These are phyloP conservation scores for Drosophila littoralis DNA, from an alignment of 1,140 invertebrate genomes.

Conservation along the genomic window DNA sequence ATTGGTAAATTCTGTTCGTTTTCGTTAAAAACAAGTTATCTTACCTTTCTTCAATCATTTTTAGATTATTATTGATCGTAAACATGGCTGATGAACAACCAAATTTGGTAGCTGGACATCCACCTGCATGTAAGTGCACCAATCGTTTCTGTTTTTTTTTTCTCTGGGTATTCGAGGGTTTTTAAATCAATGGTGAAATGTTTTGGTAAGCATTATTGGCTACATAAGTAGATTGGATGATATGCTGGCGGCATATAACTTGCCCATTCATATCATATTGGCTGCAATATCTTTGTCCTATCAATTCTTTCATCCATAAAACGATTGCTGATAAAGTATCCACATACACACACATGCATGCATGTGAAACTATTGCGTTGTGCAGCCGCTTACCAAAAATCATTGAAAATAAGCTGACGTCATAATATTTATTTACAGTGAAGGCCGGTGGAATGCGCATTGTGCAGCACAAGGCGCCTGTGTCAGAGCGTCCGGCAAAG, in stretches of 20 bases:
- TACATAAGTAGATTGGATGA: constrained; percentile 11
- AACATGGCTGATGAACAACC: constrained; percentile 86
- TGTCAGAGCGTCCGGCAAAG: constrained; percentile 87
- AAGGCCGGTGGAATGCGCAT: constrained; percentile 97
- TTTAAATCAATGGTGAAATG: constrained; percentile 31
- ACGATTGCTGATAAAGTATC: constrained; percentile 51
- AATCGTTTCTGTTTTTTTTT: constrained; percentile 2
- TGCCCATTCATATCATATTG: constrained; percentile 33
- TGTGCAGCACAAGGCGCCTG: constrained; percentile 92
- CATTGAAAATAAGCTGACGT: constrained; percentile 51
- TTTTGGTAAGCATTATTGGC: constrained; percentile 89
- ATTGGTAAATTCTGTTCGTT: not conserved
- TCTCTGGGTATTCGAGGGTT: constrained; percentile 2
- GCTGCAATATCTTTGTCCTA: constrained; percentile 41
- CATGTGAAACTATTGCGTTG: constrained; percentile 30
- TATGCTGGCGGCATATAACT: constrained; percentile 35
- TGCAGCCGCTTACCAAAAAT: constrained; percentile 33
- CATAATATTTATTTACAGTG: constrained; percentile 86
- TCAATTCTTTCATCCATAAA: constrained; percentile 52
- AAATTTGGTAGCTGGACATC: constrained; percentile 92
- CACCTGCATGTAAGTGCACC: constrained; percentile 90
- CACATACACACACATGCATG: not conserved
- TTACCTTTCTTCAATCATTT: not conserved
- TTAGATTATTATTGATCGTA: constrained; percentile 5
- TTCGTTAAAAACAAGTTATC: not conserved